Evolutionary conservation across 2,113 vertebrate species (phyloP), one percentile per base, ranked within the genome.

Genomic region (Pundamilia nyererei): DNA sequence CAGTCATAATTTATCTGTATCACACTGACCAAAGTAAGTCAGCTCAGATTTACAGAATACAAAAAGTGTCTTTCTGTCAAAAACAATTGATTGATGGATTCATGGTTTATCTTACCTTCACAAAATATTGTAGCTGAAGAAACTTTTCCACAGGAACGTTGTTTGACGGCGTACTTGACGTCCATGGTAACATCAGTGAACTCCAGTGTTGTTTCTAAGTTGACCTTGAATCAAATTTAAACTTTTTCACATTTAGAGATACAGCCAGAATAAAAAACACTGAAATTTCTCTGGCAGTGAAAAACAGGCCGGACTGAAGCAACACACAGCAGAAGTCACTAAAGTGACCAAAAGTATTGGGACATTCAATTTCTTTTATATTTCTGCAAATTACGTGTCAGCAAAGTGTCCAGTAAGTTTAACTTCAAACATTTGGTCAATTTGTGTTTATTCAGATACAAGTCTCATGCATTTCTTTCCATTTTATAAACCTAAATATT

Each of bases 371-470:
- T 24, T 54, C 10, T 54, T 54, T 24, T 54, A 12, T 24, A 54
- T 54, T 54, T 7, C 53, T 54, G 53, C 53, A 54, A 7, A 54
- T 10, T 54, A 12, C 24, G 53, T 24, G 53, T 54, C 53, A 54
- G n/a, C 53, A 54, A 24, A 54, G 10, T 12, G 53, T 54, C n/a
- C 53, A 24, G n/a, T 0, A 54, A 54, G 53, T 12, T 24, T 54
- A 54, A 54, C 53, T 0, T 54, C n/a, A 21, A 54, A 21, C 51
- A 21, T 54, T 54, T 54, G n/a, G 9, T 54, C n/a, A 53, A 53
- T 2, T 21, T 21, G 51, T 54, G 0, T 54, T 53, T 53, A 53
- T 21, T 54, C 0, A 54, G 51, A 54, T 54, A 54, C 10, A 54
- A 0, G 3, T 54, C 21, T 55, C 2, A 55, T 55, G 1, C 21